Percentiles rank a stretch among this genome's conserved stretches.
These are phyloP conservation scores for Tylochromis polylepis DNA, from an alignment of 2,113 vertebrate species.

Conservation along the genomic window DNA sequence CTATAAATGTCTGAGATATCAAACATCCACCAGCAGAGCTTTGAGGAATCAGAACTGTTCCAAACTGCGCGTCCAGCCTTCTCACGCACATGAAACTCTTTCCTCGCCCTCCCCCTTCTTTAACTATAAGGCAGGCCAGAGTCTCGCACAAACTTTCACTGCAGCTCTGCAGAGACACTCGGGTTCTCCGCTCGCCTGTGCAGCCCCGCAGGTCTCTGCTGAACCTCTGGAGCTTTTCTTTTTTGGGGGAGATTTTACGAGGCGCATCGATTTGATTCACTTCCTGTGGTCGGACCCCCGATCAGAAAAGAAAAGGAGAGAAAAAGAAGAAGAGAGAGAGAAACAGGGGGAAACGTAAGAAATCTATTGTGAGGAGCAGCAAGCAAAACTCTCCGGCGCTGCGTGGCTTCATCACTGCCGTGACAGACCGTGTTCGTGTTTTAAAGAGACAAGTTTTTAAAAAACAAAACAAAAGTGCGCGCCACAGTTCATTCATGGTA, in stretches of 20 bases:
- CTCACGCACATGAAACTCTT: constrained; percentile 36
- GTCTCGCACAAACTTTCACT: constrained; percentile 65
- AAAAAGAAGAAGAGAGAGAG: not conserved
- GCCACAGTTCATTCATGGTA: constrained; percentile 7
- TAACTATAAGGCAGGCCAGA: constrained; percentile 50
- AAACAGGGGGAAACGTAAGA: not conserved
- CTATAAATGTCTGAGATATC: constrained; percentile 25
- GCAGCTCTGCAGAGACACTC: constrained; percentile 42
- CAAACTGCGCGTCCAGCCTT: constrained; percentile 57
- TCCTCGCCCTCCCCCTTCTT: constrained; percentile 49
- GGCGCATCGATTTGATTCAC: constrained; percentile 68
- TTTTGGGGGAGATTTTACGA: constrained; percentile 45
- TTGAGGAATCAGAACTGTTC: constrained; percentile 32
- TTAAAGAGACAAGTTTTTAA: not conserved
- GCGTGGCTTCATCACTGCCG: not conserved
- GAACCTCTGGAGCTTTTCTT: constrained; percentile 35
- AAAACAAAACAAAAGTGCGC: not conserved
- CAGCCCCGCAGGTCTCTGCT: constrained; percentile 1
- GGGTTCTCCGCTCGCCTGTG: constrained; percentile 33
- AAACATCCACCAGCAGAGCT: constrained; percentile 14
- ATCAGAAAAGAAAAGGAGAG: constrained; percentile 37
- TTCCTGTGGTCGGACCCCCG: constrained; percentile 70
- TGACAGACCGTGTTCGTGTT: not conserved
- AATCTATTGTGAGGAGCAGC: constrained; percentile 32
- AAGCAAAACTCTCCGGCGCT: constrained; percentile 11